Evolutionary conservation across 2,888 invertebrate species (phyloP).

Genomic region (Dasypolia templi): DNA sequence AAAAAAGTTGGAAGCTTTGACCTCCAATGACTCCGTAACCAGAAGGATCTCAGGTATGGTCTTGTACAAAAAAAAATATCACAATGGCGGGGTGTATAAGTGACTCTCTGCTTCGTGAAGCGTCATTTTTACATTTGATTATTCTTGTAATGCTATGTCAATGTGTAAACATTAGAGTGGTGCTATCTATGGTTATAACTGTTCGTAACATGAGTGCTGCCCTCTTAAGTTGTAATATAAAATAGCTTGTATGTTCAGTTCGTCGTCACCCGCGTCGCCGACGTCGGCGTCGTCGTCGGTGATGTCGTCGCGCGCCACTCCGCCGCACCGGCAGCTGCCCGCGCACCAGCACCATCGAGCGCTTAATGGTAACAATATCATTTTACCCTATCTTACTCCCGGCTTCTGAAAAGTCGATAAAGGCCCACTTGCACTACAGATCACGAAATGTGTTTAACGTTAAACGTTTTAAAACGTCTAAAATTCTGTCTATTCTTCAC

Average conservation of each 20-base stretch:
- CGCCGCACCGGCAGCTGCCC: constrained; percentile 75
- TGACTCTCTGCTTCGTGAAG: not conserved
- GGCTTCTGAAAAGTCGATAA: not conserved
- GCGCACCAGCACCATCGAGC: constrained; percentile 77
- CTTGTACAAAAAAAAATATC: not conserved
- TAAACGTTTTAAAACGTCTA: not conserved
- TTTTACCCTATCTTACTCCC: not conserved
- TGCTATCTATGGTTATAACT: constrained; percentile 30
- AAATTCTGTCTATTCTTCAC: not conserved
- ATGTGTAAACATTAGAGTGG: constrained; percentile 32
- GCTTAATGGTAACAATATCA: constrained; percentile 82
- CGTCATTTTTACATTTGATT: not conserved
- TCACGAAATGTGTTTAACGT: not conserved
- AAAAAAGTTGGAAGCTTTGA: too few species aligned
- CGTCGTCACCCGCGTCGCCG: constrained; percentile 94
- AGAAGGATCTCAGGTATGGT: not conserved
- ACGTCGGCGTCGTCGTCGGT: constrained; percentile 97
- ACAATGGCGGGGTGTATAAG: not conserved
- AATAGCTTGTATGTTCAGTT: constrained; percentile 79
- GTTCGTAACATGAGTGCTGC: constrained; percentile 11
- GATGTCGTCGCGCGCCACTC: constrained; percentile 94
- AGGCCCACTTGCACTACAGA: not conserved
- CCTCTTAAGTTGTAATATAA: constrained; percentile 8
- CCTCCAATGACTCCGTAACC: not conserved
- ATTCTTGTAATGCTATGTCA: constrained; percentile 28